phyloP scores from a whole-genome alignment of 37 sponge, comb jelly and placozoan species.

The Tethya wilhelma region DNA sequence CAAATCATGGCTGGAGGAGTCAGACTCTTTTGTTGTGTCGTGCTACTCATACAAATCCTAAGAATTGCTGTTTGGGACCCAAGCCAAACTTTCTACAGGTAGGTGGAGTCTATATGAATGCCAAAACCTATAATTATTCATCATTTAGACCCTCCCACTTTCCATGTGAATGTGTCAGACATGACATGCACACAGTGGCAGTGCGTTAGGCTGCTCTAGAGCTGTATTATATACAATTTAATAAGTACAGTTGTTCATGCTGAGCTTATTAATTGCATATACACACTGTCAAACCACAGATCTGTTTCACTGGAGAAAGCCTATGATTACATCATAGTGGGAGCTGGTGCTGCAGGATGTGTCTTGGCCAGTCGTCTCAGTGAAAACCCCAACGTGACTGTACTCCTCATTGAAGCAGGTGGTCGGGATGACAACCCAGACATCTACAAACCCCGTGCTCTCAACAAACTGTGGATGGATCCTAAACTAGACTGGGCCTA shows the following conservation, averaged over 20 bases:
- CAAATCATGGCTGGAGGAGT: too few relatives aligned
- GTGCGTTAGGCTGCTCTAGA: too few relatives aligned
- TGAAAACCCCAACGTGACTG: constrained; percentile 63
- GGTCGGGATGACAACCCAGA: constrained; percentile 37
- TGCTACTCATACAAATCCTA: background rate
- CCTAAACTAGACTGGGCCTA: constrained; percentile 76
- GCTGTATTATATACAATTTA: too few relatives aligned
- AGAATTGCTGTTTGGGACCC: background rate
- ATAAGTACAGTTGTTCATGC: too few relatives aligned
- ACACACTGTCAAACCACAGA: too few relatives aligned
- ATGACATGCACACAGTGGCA: too few relatives aligned
- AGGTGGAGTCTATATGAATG: background rate
- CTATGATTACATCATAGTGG: constrained; percentile 80
- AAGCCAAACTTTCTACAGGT: background rate
- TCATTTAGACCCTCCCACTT: too few relatives aligned
- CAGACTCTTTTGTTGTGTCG: background rate
- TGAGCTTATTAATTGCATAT: too few relatives aligned
- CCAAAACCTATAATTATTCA: background rate
- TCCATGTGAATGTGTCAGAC: too few relatives aligned
- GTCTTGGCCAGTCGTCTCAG: constrained; percentile 80
- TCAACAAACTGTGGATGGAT: constrained; percentile 7
- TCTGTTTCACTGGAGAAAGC: constrained; percentile 6
- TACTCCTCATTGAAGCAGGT: constrained; percentile 78
- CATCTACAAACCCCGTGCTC: constrained; percentile 26
- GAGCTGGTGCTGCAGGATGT: constrained; percentile 83